Base-by-base conservation (phyloP, 2,888 invertebrate genomes). In the Achlya flavicornis region DNA sequence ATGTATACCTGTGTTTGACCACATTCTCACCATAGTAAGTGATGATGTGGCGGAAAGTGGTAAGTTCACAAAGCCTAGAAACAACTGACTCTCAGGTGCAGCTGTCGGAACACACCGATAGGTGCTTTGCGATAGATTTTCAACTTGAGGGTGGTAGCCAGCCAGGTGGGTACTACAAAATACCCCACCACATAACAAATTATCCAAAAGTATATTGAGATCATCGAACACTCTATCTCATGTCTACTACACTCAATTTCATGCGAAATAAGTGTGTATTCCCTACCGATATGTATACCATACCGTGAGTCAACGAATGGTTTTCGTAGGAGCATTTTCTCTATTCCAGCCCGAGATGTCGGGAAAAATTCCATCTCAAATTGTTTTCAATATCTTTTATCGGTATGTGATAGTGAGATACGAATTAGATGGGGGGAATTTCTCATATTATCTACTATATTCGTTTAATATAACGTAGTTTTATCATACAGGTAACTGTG, bases 371-470 rank as follows among this genome's bases (percentile, higher is more conserved):
- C 72, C 74, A 68, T 77, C 72, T 73, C 73, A 80, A 86, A 85
- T 83, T 80, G 83, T 81, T 83, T 82, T 79, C 84, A 80, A 84
- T 84, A 81, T 82, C 74, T 83, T 81, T 76, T 79, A 80, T 79
- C 73, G 78, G 77, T 78, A 81, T 81, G 76, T 76, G 79, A 80
- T 80, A 79, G 80, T 78, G 77, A 81, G 72, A 71, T 71, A 73
- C 71, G 73, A 76, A 76, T 76, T 75, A n/a, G 71, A 73, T 76
- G 64, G 68, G 67, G 68, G 63, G 66, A 74, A 76, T 79, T 79
- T 79, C 68, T 74, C 73, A 77, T 75, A 71, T 72, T 68, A 70
- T 70, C 65, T 46, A 70, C 64, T 66, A 65, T 69, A 63, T 63
- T 64, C 66, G 58, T 53, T 19, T 66, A 58, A 69, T 57, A 64